Base-by-base conservation (phyloP, 2,113 vertebrate genomes). In the Pomatorhinus ruficollis region DNA sequence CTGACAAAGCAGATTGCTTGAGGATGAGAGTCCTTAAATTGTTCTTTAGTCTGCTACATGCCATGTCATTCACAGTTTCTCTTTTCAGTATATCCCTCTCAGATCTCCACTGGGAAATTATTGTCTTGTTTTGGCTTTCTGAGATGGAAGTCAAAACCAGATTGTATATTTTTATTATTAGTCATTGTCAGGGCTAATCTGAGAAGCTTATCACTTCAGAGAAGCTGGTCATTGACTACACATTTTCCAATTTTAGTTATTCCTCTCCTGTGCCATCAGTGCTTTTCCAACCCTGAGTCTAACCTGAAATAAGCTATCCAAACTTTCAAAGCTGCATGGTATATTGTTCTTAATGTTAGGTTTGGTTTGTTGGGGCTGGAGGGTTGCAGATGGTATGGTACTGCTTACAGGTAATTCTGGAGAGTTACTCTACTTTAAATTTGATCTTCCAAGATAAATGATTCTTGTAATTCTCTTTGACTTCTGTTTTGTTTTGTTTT, bases 281-380 rank as follows among this genome's bases (percentile, higher is more conserved):
- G 77, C 23, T 69, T 35, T 54, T 53, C 44, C 60, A 64, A 0
- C 52, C 16, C 76, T 57, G 57, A 69, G 21, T 76, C 61, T 50
- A 74, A 70, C 44, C 44, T 89, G 47, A 86, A 90, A 84, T 79
- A 90, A 97, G 45, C 87, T 86, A 74, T 88, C 57, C 94, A 81
- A n/a, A 54, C 27, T 56, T 89, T 9, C 30, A 75, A 24, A 78
- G 37, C 77, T 91, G 13, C 17, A 12, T 30, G 8, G 5, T 64
- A 52, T 27, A 3, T 49, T 78, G 14, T 75, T 88, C 52, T 74
- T 74, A 57, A 42, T 37, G 11, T 45, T 66, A 60, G 39, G 11
- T 11, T 50, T 74, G 8, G 13, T 56, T 83, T 66, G 5, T 24
- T 77, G 11, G 4, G 12, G 3, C 0, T 22, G 27, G 23, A 31